These are phyloP conservation scores for Neolamprologus tretocephalus DNA, from an alignment of 2,113 vertebrate genomes.

Conservation along the genomic window DNA sequence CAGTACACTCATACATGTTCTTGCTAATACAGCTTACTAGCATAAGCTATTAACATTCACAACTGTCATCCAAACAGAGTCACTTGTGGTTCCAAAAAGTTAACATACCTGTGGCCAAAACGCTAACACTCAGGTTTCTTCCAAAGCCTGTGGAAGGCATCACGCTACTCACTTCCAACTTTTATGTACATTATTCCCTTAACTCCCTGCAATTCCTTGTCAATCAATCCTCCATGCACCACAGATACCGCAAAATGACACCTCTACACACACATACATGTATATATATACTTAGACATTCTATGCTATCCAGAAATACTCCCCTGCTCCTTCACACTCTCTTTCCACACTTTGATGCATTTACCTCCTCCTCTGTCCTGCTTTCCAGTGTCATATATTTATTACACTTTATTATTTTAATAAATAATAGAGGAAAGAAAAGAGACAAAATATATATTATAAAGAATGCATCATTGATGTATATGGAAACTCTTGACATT, in stretches of 20 bases:
- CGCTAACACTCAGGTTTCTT: background rate
- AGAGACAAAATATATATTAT: background rate
- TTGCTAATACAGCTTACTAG: background rate
- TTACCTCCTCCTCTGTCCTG: too few species aligned
- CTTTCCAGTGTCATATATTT: too few species aligned
- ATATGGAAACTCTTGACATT: background rate
- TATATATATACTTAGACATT: background rate
- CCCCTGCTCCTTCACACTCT: too few species aligned
- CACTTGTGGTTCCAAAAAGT: background rate
- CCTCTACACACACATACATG: background rate
- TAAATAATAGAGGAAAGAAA: background rate
- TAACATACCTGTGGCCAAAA: background rate
- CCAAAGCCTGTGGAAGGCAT: accelerated
- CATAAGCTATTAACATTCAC: background rate
- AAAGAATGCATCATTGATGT: background rate
- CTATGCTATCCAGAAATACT: too few species aligned
- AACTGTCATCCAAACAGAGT: background rate
- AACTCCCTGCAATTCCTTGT: background rate
- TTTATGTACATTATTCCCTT: background rate
- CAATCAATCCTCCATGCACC: background rate
- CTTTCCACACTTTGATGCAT: too few species aligned
- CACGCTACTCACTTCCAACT: background rate
- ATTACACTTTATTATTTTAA: background rate
- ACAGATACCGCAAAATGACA: background rate
- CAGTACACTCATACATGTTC: background rate